A percentile compares a stretch with the other conserved stretches of the same genome.
Conservation (phyloP, 2,113 vertebrate species). For the Silurus meridionalis region DNA sequence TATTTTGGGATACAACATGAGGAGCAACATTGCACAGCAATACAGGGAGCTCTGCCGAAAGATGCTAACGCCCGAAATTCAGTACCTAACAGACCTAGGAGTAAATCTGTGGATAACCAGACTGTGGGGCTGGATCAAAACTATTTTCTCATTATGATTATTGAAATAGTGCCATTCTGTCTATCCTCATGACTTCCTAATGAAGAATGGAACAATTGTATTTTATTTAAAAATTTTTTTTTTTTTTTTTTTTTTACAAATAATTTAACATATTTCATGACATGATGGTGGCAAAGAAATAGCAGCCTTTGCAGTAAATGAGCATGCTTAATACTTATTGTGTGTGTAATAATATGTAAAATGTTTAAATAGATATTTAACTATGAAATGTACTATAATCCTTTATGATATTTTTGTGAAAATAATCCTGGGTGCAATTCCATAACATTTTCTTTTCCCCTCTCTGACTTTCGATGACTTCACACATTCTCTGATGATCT, state of each 20-base stretch:
- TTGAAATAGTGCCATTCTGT: not conserved
- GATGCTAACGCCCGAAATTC: slow-evolving; percentile 94
- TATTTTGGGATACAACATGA: slow-evolving; percentile 94
- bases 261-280: not conserved
- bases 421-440: not conserved
- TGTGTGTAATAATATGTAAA: not conserved
- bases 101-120: slow-evolving; percentile 89
- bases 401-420: not conserved
- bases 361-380: not conserved
- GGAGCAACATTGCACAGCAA: slow-evolving; percentile 74
- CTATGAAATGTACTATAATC: not conserved
- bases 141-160: slow-evolving; percentile 36
- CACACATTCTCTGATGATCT: not conserved
- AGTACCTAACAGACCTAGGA: slow-evolving; percentile 87
- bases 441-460: not conserved
- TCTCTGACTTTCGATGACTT: not conserved
- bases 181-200: not conserved
- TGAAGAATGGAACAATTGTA: not conserved
- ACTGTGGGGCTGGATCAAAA: slow-evolving; percentile 80
- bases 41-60: slow-evolving; percentile 82
- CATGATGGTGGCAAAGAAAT: not conserved
- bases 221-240: not conserved
- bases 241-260: not conserved
- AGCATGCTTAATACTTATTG: not conserved
- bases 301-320: not conserved